Evolutionary conservation across 2,888 invertebrate genomes (phyloP).

Genomic region (Halocaridina rubra): DNA sequence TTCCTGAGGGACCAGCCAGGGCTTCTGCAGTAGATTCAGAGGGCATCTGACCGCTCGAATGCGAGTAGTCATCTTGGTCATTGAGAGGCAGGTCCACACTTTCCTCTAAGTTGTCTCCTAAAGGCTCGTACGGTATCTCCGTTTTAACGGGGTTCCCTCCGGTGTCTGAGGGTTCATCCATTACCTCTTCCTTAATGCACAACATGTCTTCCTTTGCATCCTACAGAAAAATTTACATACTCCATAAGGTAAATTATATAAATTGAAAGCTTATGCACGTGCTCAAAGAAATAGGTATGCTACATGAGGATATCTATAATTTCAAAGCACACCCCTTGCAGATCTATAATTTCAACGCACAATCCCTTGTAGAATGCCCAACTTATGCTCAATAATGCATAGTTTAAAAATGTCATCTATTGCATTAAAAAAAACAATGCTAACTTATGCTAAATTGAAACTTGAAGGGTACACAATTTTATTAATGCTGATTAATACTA

Average conservation of each 20-base stretch:
- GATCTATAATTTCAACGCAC: no score
- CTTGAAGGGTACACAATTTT: no score
- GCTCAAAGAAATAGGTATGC: no score
- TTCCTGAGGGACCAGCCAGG: constrained; percentile 45
- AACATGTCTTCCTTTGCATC: constrained; percentile 30
- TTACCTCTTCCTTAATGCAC: constrained; percentile 34
- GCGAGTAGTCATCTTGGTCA: not conserved
- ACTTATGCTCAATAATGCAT: no score
- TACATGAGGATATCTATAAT: no score
- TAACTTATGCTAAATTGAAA: no score
- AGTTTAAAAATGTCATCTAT: no score
- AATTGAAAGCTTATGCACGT: no score
- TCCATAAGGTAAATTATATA: not conserved
- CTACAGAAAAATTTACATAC: not conserved
- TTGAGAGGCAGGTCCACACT: not conserved
- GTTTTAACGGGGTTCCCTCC: not conserved
- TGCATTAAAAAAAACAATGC: no score
- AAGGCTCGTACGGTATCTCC: not conserved
- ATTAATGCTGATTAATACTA: no score
- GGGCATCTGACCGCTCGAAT: not conserved
- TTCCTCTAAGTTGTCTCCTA: not conserved
- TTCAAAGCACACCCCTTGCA: no score
- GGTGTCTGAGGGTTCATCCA: constrained; percentile 23
- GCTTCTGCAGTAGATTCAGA: constrained; percentile 37
- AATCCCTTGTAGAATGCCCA: no score